Conservation (phyloP, 2,888 invertebrate genomes). For the Petrophora chlorosata region DNA sequence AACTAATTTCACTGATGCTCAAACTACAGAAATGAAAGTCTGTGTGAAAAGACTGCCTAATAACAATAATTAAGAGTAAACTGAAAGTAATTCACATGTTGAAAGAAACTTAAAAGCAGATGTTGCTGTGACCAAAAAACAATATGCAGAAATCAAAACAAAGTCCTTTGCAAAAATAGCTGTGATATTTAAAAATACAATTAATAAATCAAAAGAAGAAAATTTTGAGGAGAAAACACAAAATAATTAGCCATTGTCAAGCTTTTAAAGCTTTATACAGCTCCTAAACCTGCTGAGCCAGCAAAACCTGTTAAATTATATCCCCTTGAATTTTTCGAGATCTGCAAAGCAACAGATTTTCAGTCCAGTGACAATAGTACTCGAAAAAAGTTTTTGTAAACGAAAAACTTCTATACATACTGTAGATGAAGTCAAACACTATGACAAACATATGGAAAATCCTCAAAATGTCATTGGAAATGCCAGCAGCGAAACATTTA, state of each 20-base stretch:
- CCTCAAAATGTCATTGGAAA: neutral
- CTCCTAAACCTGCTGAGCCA: slow-evolving; percentile 13
- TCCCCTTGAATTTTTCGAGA: slow-evolving; percentile 53
- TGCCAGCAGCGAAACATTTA: no score
- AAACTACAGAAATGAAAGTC: no score
- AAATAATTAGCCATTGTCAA: slow-evolving; percentile 56
- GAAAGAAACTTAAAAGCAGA: no score
- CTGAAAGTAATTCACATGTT: no score
- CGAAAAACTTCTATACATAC: neutral
- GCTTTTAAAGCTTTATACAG: slow-evolving; percentile 52
- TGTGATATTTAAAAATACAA: slow-evolving; percentile 48
- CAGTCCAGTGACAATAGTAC: no score
- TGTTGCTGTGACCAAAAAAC: no score
- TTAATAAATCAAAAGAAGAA: slow-evolving; percentile 41
- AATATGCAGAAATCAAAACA: neutral
- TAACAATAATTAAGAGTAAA: no score
- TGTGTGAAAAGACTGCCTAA: no score
- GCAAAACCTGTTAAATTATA: slow-evolving; percentile 44
- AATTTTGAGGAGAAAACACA: slow-evolving; percentile 44
- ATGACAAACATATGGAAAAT: neutral
- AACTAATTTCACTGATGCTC: neutral
- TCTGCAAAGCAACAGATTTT: slow-evolving; percentile 7
- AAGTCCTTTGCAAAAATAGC: slow-evolving; percentile 35
- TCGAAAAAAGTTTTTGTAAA: neutral
- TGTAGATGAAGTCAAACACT: neutral